phyloP scores from a whole-genome alignment of 2,888 invertebrate genomes.

The Caenorhabditis afra region DNA sequence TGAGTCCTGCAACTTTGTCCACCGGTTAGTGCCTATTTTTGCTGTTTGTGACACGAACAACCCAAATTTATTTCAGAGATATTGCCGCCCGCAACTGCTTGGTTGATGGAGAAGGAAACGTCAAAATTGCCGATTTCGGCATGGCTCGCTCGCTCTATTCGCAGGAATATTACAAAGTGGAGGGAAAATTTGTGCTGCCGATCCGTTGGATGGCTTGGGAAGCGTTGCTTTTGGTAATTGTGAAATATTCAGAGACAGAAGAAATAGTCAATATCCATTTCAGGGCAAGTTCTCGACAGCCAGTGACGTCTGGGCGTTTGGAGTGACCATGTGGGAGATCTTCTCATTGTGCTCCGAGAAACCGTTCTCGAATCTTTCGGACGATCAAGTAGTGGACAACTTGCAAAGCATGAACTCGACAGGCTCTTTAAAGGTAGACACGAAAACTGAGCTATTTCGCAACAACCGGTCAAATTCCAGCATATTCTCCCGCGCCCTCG shows the following conservation, averaged over 20 bases:
- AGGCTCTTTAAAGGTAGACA: slow-evolving; percentile 66
- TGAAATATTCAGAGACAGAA: background rate
- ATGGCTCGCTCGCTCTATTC: slow-evolving; percentile 89
- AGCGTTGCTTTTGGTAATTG: slow-evolving; percentile 66
- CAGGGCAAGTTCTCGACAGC: slow-evolving; percentile 91
- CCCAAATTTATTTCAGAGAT: slow-evolving; percentile 50
- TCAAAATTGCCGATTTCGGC: slow-evolving; percentile 88
- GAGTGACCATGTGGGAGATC: slow-evolving; percentile 91
- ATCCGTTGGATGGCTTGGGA: slow-evolving; percentile 84
- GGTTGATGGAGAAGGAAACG: slow-evolving; percentile 85
- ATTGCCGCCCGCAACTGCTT: slow-evolving; percentile 89
- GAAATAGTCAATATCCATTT: slow-evolving; percentile 59
- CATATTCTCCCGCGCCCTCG: slow-evolving; percentile 59
- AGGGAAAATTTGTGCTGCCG: slow-evolving; percentile 86
- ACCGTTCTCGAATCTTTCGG: slow-evolving; percentile 88
- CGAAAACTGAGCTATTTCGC: background rate
- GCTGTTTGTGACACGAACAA: background rate
- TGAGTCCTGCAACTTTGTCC: slow-evolving; percentile 91
- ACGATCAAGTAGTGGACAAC: slow-evolving; percentile 89
- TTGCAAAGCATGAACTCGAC: slow-evolving; percentile 81
- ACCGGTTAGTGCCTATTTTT: slow-evolving; percentile 83
- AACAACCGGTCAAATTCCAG: slow-evolving; percentile 56
- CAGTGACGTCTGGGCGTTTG: slow-evolving; percentile 93
- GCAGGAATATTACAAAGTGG: slow-evolving; percentile 89
- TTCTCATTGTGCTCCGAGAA: slow-evolving; percentile 87